Evolutionary conservation across 2,113 vertebrate species (phyloP).

Genomic region (Dryoscopus gambensis): DNA sequence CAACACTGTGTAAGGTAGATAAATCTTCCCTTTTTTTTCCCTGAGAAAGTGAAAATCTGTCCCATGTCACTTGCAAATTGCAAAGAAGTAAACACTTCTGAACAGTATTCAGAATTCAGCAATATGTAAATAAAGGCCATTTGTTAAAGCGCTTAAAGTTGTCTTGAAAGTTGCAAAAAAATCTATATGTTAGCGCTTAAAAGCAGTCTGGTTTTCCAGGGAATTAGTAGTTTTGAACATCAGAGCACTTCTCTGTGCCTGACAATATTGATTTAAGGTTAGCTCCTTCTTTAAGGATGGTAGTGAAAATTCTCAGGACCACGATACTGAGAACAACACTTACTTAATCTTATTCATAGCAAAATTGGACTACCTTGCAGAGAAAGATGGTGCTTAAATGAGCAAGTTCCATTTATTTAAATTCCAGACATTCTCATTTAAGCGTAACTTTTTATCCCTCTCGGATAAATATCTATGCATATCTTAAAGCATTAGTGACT

Average conservation of each 20-base stretch:
- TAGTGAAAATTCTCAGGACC: background rate
- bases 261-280: background rate
- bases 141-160: constrained; percentile 13
- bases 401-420: background rate
- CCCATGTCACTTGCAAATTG: background rate
- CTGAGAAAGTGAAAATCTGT: background rate
- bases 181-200: background rate
- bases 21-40: background rate
- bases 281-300: background rate
- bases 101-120: constrained; percentile 29
- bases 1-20: background rate
- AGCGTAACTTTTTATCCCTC: background rate
- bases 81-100: background rate
- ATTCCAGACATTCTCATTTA: background rate
- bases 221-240: background rate
- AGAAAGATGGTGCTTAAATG: background rate
- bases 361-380: background rate
- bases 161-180: constrained; percentile 22
- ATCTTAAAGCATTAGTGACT: background rate
- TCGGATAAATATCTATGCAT: background rate
- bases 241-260: background rate
- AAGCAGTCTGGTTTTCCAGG: background rate
- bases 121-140: constrained; percentile 31
- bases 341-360: background rate
- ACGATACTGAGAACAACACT: background rate